phyloP scores from a whole-genome alignment of 2,113 vertebrate genomes.

The Elephantulus edwardii region DNA sequence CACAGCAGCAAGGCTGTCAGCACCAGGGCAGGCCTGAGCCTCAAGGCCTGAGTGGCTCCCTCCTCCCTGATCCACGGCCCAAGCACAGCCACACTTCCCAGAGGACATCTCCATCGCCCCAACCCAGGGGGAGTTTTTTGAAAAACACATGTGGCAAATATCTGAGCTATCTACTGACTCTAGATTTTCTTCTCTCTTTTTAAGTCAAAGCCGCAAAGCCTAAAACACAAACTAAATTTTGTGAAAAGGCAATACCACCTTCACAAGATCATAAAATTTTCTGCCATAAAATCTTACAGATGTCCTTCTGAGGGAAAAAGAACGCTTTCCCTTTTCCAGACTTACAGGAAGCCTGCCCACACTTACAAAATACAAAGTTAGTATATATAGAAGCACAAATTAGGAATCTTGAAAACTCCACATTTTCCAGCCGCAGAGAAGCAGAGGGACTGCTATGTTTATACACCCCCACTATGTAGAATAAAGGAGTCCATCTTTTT shows the following conservation, averaged over 20 bases:
- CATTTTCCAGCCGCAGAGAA: slow-evolving; percentile 83
- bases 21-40: slow-evolving; percentile 22
- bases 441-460: slow-evolving; percentile 72
- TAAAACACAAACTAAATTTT: slow-evolving; percentile 73
- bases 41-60: slow-evolving; percentile 43
- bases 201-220: slow-evolving; percentile 68
- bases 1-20: neutral
- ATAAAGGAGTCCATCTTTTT: slow-evolving; percentile 22
- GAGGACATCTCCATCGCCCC: slow-evolving; percentile 54
- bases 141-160: slow-evolving; percentile 76
- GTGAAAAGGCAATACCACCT: slow-evolving; percentile 66
- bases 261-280: slow-evolving; percentile 68
- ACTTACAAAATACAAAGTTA: slow-evolving; percentile 82
- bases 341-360: slow-evolving; percentile 83
- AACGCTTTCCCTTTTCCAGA: slow-evolving; percentile 75
- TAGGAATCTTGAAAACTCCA: slow-evolving; percentile 80
- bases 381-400: slow-evolving; percentile 85
- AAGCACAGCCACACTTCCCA: slow-evolving; percentile 57
- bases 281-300: slow-evolving; percentile 77
- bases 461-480: slow-evolving; percentile 25
- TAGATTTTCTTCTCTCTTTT: slow-evolving; percentile 60
- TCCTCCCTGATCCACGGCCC: slow-evolving; percentile 68
- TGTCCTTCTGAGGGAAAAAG: slow-evolving; percentile 70
- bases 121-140: slow-evolving; percentile 77
- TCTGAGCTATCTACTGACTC: slow-evolving; percentile 75